Percentiles rank a stretch among this genome's conserved stretches.
Conservation (phyloP, 1,140 invertebrate genomes). For the Drosophila paulistorum region DNA sequence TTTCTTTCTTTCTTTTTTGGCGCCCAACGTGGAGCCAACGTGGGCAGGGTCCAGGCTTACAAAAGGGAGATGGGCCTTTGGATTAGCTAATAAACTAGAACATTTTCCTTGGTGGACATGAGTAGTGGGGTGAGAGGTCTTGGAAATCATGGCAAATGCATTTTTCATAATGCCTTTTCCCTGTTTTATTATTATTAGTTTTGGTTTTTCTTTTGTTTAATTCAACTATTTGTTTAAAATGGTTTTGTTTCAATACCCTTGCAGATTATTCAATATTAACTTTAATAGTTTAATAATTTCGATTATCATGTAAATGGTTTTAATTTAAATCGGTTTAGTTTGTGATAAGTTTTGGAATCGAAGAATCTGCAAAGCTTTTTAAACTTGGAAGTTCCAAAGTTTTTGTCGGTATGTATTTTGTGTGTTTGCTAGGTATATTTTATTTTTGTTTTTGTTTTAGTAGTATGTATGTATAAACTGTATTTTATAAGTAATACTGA, state of each 20-base stretch:
- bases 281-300: too few relatives aligned
- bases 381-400: too few relatives aligned
- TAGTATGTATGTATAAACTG: conserved; percentile 36
- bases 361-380: neutral
- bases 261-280: neutral
- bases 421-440: conserved; percentile 8
- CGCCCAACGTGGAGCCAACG: neutral
- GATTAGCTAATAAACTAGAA: conserved; percentile 4
- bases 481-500: conserved; percentile 74
- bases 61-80: neutral
- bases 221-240: conserved; percentile 33
- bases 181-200: conserved; percentile 13
- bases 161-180: conserved; percentile 44
- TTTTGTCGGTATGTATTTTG: conserved; percentile 15
- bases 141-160: conserved; percentile 40
- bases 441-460: neutral
- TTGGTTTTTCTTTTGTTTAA: conserved; percentile 19
- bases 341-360: too few relatives aligned
- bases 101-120: neutral
- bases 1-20: neutral
- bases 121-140: neutral
- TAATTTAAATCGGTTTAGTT: neutral
- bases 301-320: too few relatives aligned
- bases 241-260: neutral
- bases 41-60: neutral